Base-by-base conservation (phyloP, 2,888 invertebrate species). In the Chironomus tentans region DNA sequence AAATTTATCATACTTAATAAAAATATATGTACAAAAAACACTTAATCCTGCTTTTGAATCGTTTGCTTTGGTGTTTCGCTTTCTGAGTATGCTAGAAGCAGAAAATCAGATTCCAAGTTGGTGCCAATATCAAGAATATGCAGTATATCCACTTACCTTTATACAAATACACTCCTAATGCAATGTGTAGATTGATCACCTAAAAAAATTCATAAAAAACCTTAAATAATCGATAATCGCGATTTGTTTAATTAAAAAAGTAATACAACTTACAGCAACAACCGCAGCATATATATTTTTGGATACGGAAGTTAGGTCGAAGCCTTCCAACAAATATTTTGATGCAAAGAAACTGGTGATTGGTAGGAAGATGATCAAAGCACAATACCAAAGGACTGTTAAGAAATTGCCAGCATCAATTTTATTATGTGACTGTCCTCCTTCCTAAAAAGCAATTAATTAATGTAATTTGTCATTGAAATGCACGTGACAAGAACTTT, bases 271-370 rank as follows among this genome's bases (percentile, higher is more conserved):
- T 38, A 38, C 89, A 0, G 94, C 91, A 68, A 90, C 87, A 56
- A 91, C 88, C 24, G 94, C 94, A 3, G 94, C 89, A 82, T 90
- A 92, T 47, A 94, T 91, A 82, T 92, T 93, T 79, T 91, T 91
- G 21, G 88, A 86, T 62, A 92, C 82, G 38, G 86, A 83, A 68
- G 85, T 84, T 78, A 88, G 79, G 46, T 82, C 81, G 68, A 88
- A 83, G 78, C 88, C 84, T 85, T 89, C 88, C 77, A 93, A 80
- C 76, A 91, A 83, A 70, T 86, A 82, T 83, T 93, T 93, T 46
- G 88, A 86, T 10, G 84, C 80, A 81, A 94, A 93, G 82, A 94
- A 94, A 21, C 91, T 88, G 28, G 89, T 79, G 69, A 94, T 89
- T 24, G 94, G 94, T 77, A 92, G 87, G 71, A 90, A 86, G 77